These are phyloP conservation scores for Desoria tigrina DNA, from an alignment of 2,888 invertebrate genomes.

Conservation along the genomic window DNA sequence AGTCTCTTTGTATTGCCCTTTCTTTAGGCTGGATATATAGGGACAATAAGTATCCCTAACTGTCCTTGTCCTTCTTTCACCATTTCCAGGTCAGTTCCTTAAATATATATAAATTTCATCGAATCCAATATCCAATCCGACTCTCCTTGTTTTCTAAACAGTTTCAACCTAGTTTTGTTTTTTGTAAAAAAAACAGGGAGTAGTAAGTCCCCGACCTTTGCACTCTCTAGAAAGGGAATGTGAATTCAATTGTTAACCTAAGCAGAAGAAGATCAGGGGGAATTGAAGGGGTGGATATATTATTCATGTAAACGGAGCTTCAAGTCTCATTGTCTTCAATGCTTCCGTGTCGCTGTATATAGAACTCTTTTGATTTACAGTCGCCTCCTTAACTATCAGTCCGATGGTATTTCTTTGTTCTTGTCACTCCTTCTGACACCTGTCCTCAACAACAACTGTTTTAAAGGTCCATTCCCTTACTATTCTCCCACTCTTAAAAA, in stretches of 20 bases:
- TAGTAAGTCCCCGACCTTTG: too few relatives aligned
- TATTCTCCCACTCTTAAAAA: conserved; percentile 1
- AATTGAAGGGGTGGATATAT: not conserved
- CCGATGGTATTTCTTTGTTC: conserved; percentile 6
- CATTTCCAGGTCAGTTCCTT: too few relatives aligned
- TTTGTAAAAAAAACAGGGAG: not conserved
- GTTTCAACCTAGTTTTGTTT: too few relatives aligned
- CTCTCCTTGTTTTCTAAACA: too few relatives aligned
- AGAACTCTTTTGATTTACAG: conserved; percentile 5
- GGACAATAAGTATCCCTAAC: too few relatives aligned
- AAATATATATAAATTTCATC: too few relatives aligned
- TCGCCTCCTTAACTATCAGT: not conserved
- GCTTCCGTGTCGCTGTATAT: too few relatives aligned
- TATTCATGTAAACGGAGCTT: conserved; percentile 4
- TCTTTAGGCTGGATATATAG: too few relatives aligned
- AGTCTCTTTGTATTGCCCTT: too few relatives aligned
- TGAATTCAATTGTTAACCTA: not conserved
- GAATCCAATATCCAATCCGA: too few relatives aligned
- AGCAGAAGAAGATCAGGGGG: not conserved
- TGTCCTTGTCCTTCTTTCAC: too few relatives aligned
- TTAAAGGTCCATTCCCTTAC: not conserved
- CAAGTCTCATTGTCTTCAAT: not conserved
- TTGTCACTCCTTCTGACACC: conserved; percentile 4
- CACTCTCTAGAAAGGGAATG: not conserved
- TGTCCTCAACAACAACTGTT: conserved; percentile 1